Evolutionary conservation across 2,888 invertebrate species (phyloP), one percentile per base, ranked within the genome.

Genomic region (Nomada fucata): DNA sequence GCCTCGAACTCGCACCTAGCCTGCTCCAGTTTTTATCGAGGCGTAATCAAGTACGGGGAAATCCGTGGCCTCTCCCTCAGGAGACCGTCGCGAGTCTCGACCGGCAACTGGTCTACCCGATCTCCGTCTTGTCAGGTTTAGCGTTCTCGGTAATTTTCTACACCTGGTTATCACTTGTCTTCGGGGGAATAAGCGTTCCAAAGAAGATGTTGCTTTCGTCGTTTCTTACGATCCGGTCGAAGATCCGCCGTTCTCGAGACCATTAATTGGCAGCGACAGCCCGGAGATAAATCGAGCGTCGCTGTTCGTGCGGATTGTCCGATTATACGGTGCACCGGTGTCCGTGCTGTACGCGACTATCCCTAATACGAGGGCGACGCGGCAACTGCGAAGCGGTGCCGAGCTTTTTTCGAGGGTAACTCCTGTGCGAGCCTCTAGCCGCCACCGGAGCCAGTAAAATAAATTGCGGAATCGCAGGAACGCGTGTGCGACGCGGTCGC

Each of bases 21-120:
- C 84, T 83, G 85, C 84, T 72, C 87, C 89, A 86, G 87, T 90
- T 90, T 89, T 90, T 90, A 84, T 80, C 83, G 67, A 63, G 67
- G 72, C 69, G 86, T 83, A 90, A 90, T 90, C 89, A 90, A 84
- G 86, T 91, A 89, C 90, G 76, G 78, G 85, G 89, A 91, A 90
- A 87, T 86, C 85, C 78, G 65, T 85, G 88, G 90, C 86, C 85
- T 90, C 87, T 90, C 90, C 90, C 90, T 76, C 83, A 87, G 90
- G 90, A 89, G 77, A 64, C 70, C 61, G 55, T 73, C 82, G 59
- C 59, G 64, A 74, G 69, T 63, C 68, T 83, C 59, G 26, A 64
- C 74, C 57, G 55, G 60, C 77, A 73, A 77, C 81, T 78, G 68
- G 76, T 85, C 61, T 73, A 57, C 84, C 73, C 60, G 78, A 69